Base-by-base conservation (phyloP, 2,888 invertebrate genomes). In the Lapara coniferarum region DNA sequence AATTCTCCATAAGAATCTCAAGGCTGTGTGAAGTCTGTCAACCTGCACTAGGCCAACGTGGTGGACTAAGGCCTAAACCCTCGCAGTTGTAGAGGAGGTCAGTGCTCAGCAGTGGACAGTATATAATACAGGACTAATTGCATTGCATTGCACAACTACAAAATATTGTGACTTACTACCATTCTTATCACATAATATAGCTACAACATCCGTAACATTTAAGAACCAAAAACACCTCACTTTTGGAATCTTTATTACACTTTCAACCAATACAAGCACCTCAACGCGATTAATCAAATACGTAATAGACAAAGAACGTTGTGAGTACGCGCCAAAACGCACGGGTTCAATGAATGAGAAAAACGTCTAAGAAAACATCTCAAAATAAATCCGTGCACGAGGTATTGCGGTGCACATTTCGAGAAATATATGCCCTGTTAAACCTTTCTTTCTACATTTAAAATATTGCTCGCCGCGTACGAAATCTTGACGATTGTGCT, bases 341-440 rank as follows among this genome's bases (percentile, higher is more conserved):
- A 55, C 44, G 10, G 51, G 68, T 68, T 68, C 58, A 68, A 63
- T 57, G 67, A 58, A 58, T 25, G 68, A 53, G 68, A 69, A 69
- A 69, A 69, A 59, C 57, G 49, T 63, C 63, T 63, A 63, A 63
- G 13, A 49, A 63, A 63, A 63, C 63, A 63, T 63, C 63, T 63
- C 13, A 49, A 63, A 63, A 63, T 63, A 63, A 63, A 63, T 46
- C 63, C 49, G 46, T 46, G 3, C 49, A 19, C 10, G 12, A 55
- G 19, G 46, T 13, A 49, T 63, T 46, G 49, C 19, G 63, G 63
- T 63, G 49, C 63, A 63, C 63, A 63, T 63, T 63, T 63, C 49
- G 49, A 46, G 63, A 63, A 63, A 63, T 49, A 63, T 63, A 63
- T 63, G 63, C 63, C 46, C 63, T n/a, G 63, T 63, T 63, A 63